Base-by-base conservation (phyloP, 2,888 invertebrate genomes). In the Spialia ferax region DNA sequence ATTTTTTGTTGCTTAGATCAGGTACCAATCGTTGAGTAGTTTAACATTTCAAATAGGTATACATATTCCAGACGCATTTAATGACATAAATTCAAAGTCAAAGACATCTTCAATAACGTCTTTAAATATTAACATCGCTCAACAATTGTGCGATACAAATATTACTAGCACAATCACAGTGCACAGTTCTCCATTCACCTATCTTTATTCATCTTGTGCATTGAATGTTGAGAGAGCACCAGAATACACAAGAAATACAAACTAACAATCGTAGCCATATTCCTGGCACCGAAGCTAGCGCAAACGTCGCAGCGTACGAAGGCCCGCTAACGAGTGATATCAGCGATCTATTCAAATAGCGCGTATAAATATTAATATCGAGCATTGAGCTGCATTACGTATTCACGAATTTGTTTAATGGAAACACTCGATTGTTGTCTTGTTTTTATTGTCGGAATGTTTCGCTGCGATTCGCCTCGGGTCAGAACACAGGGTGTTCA, bases 351-450 rank as follows among this genome's bases (percentile, higher is more conserved):
- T 91, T 90, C 90, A 88, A 90, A 89, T 87, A 75, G 77, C 71
- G 71, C 74, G 80, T 86, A 92, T 92, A 86, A 89, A 93, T 92
- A 92, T 92, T 91, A 90, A 91, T 91, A 91, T 81, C 75, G 76
- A 73, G 74, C 82, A 82, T 81, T 82, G 82, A 82, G 80, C 79
- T 77, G 82, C 85, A 85, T 88, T 86, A 87, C 82, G 82, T 87
- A 90, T 88, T 88, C 89, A 88, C 88, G 83, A 89, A 90, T 90
- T 88, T 89, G 88, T 88, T 88, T 88, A 88, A 88, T 88, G 86
- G 83, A 83, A 85, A 83, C 83, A 79, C 78, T 76, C 81, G 81
- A 86, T 85, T 85, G 86, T 87, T 86, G 85, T 84, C 81, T 83
- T 82, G 81, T 87, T 88, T 88, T 88, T 89, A 83, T 87, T 88